These are phyloP conservation scores for Teleiodes luculella DNA, from an alignment of 2,888 invertebrate genomes.

Conservation along the genomic window DNA sequence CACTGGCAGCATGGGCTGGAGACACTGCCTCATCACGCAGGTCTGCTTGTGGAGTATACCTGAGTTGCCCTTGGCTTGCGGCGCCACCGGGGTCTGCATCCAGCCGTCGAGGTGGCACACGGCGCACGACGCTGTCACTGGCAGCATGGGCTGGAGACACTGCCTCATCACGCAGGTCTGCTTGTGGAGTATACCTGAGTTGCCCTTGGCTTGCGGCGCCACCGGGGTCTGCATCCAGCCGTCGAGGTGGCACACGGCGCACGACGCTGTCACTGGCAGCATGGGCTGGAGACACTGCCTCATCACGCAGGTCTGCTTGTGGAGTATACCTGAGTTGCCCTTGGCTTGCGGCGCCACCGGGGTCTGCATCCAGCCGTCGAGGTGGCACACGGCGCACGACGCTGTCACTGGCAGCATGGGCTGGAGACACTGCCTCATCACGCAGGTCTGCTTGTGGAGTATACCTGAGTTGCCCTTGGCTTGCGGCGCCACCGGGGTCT, in stretches of 20 bases:
- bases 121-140: background rate
- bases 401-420: background rate
- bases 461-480: conserved; percentile 80
- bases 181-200: conserved; percentile 59
- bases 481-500: conserved; percentile 84
- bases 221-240: conserved; percentile 84
- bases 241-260: background rate
- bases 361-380: conserved; percentile 80
- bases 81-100: conserved; percentile 85
- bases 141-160: background rate
- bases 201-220: conserved; percentile 82
- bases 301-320: background rate
- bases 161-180: background rate
- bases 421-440: conserved; percentile 1
- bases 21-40: background rate
- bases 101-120: conserved; percentile 47
- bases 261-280: background rate
- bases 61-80: conserved; percentile 81
- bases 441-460: conserved; percentile 12
- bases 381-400: background rate
- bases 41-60: conserved; percentile 43
- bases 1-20: background rate
- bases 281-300: background rate
- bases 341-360: conserved; percentile 85
- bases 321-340: conserved; percentile 73